A percentile compares a stretch with the other conserved stretches of the same genome.
These are phyloP conservation scores for Gari tellinella DNA, from an alignment of 2,888 invertebrate species.

Conservation along the genomic window DNA sequence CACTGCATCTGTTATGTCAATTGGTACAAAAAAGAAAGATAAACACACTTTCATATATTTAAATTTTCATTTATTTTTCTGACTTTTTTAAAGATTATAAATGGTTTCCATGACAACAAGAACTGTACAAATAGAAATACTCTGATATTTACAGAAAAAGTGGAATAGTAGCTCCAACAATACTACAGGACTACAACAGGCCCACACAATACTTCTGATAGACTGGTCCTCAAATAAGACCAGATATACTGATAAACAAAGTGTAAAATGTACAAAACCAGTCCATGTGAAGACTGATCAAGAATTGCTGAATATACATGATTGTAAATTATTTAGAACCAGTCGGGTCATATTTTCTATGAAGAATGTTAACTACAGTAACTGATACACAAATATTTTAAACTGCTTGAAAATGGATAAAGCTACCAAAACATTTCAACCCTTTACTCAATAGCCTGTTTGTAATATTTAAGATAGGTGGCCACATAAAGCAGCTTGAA, in stretches of 20 bases:
- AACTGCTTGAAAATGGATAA: no score
- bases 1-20: background rate
- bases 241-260: background rate
- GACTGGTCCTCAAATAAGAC: no score
- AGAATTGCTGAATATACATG: no score
- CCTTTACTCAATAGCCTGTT: no score
- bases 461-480: no score
- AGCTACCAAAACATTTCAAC: no score
- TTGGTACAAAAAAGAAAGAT: background rate
- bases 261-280: background rate
- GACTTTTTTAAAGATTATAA: slow-evolving; percentile 31
- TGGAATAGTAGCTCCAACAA: slow-evolving; percentile 6
- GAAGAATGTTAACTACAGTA: no score
- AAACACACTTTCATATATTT: slow-evolving; percentile 6
- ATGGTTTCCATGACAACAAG: slow-evolving; percentile 41
- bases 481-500: no score
- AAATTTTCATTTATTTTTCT: slow-evolving; percentile 19
- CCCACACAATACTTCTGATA: no score
- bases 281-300: background rate
- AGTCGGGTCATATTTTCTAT: no score
- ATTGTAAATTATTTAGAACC: no score
- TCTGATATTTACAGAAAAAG: slow-evolving; percentile 29
- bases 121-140: slow-evolving; percentile 31
- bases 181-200: slow-evolving; percentile 12
- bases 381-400: no score